phyloP scores from a whole-genome alignment of 2,888 invertebrate species.

The Sarcophaga carnaria region DNA sequence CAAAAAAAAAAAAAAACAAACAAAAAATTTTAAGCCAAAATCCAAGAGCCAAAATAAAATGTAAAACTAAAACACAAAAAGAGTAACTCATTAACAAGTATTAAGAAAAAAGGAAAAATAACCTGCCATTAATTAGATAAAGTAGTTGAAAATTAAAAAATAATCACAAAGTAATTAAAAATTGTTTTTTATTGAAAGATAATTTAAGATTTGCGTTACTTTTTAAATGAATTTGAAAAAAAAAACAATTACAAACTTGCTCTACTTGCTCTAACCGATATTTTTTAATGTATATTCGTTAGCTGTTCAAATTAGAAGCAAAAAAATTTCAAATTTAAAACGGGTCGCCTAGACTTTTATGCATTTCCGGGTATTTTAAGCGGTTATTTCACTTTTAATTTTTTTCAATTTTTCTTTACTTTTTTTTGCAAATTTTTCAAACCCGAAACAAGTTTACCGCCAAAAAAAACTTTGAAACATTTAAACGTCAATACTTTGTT shows the following conservation, averaged over 20 bases:
- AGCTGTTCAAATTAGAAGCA: background rate
- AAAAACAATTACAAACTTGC: constrained; percentile 29
- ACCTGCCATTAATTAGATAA: constrained; percentile 20
- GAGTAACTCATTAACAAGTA: too few relatives aligned
- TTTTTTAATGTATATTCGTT: background rate
- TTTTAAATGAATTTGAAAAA: constrained; percentile 2
- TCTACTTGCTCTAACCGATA: constrained; percentile 34
- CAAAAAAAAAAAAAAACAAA: background rate
- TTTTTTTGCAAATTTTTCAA: constrained; percentile 39
- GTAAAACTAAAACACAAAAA: too few relatives aligned
- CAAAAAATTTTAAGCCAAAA: constrained; percentile 17
- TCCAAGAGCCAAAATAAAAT: background rate
- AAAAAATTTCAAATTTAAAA: constrained; percentile 4
- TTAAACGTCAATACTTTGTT: constrained; percentile 43
- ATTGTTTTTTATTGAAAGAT: constrained; percentile 24
- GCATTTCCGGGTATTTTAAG: constrained; percentile 64
- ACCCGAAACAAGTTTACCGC: constrained; percentile 66
- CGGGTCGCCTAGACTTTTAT: constrained; percentile 54
- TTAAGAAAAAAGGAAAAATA: too few relatives aligned
- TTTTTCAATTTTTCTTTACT: constrained; percentile 43
- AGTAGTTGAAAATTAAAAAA: constrained; percentile 10
- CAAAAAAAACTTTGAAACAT: constrained; percentile 42
- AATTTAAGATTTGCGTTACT: constrained; percentile 3
- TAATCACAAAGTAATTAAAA: constrained; percentile 39
- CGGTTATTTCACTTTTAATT: background rate